Base-by-base conservation (phyloP, 2,113 vertebrate genomes). In the Pygoscelis adeliae region DNA sequence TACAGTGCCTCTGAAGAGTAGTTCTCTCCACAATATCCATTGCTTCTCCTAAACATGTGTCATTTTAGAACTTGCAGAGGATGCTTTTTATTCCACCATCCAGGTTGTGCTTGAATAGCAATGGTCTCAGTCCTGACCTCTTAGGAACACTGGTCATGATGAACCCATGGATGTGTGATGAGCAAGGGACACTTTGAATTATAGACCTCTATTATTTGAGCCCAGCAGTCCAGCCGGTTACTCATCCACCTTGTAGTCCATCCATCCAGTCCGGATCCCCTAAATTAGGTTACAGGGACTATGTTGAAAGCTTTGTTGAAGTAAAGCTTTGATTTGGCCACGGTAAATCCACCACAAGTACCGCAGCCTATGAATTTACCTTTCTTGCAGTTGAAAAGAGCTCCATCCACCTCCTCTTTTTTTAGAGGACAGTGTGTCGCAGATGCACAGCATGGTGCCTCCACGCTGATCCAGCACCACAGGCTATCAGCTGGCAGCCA, bases 381-480 rank as follows among this genome's bases (percentile, higher is more conserved):
- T 86, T 36, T 62, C 26, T 71, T 89, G 15, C 11, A n/a, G 14
- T 16, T 62, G 25, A 27, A 70, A 38, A 85, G 15, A 53, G 3
- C 21, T 59, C 21, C 27, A 7, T 27, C n/a, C 44, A 36, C 15
- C 16, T 89, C 5, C 1, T 72, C 27, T 7, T 52, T 58, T 59
- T 56, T 70, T 19, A 13, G 40, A 38, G 40, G 30, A 13, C 17
- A 22, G n/a, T 12, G 5, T 76, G 18, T 81, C 3, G 2, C 20
- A 29, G 62, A 9, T 70, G 29, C 34, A 58, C 20, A 30, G 6
- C 5, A 1, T 53, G 42, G 46, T 86, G 26, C 25, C 19, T 85
- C 46, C 14, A 5, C 5, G 2, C 46, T 44, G 26, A 32, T 56
- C 21, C 52, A 44, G 30, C 18, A 9, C 34, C 1, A 0, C 22